Percentiles rank a stretch among this genome's conserved stretches.
phyloP scores from a whole-genome alignment of 2,888 invertebrate species.

The Cryptocephalus primarius region DNA sequence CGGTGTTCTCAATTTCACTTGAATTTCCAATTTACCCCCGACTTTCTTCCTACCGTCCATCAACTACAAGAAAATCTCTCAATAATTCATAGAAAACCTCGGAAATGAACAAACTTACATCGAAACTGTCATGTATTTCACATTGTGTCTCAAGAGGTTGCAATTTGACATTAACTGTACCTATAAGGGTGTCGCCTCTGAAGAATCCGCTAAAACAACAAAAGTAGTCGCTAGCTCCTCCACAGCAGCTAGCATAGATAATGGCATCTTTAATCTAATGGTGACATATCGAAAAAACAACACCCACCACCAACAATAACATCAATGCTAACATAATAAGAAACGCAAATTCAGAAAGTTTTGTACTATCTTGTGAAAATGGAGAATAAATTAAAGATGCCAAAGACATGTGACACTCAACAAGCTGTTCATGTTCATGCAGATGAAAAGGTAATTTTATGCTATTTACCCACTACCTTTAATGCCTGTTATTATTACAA shows the following conservation, averaged over 20 bases:
- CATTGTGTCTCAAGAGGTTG: slow-evolving; percentile 82
- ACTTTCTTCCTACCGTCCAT: slow-evolving; percentile 81
- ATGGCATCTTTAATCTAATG: slow-evolving; percentile 24
- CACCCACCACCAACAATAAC: slow-evolving; percentile 6
- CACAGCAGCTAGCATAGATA: slow-evolving; percentile 30
- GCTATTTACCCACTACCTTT: too few relatives aligned
- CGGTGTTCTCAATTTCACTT: slow-evolving; percentile 78
- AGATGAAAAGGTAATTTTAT: too few relatives aligned
- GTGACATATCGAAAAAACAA: slow-evolving; percentile 5
- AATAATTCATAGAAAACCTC: not conserved
- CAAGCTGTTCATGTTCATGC: too few relatives aligned
- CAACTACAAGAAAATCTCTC: slow-evolving; percentile 46
- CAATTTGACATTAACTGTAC: slow-evolving; percentile 72
- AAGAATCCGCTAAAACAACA: slow-evolving; percentile 88
- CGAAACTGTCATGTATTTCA: slow-evolving; percentile 83
- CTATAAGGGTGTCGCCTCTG: slow-evolving; percentile 75
- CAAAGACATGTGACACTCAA: too few relatives aligned
- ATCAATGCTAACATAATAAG: not conserved
- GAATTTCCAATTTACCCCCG: slow-evolving; percentile 85
- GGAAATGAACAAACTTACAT: slow-evolving; percentile 53
- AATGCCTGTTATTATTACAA: too few relatives aligned
- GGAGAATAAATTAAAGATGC: slow-evolving; percentile 1
- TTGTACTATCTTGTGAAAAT: not conserved
- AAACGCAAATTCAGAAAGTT: not conserved
- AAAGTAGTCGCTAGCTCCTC: slow-evolving; percentile 33